A percentile compares a stretch with the other conserved stretches of the same genome.
These are phyloP conservation scores for Pantala flavescens DNA, from an alignment of 1,140 invertebrate genomes.

Conservation along the genomic window DNA sequence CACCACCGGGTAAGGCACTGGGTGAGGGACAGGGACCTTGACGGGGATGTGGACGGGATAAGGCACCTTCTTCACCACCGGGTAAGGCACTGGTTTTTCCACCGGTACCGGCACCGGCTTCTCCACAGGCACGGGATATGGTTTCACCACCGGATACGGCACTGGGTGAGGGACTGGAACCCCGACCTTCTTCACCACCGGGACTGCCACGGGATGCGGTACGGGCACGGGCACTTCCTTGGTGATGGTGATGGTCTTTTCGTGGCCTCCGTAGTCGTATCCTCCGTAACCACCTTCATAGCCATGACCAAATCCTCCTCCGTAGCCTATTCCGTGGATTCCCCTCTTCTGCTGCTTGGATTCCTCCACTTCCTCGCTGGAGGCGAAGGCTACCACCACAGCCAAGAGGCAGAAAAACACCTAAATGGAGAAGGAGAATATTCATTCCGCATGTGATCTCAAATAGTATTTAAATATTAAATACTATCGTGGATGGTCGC, in stretches of 20 bases:
- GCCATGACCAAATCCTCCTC: background rate
- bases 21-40: constrained; percentile 25
- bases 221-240: constrained; percentile 36
- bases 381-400: background rate
- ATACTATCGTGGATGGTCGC: no score
- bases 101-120: constrained; percentile 23
- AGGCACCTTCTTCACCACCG: constrained; percentile 16
- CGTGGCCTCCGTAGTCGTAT: constrained; percentile 24
- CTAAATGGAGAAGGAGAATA: no score
- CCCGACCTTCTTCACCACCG: constrained; percentile 33
- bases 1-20: constrained; percentile 24
- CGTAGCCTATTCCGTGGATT: constrained; percentile 6
- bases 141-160: constrained; percentile 25
- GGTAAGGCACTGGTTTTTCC: constrained; percentile 16
- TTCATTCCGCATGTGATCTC: no score
- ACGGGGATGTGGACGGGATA: constrained; percentile 26
- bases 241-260: constrained; percentile 37
- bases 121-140: constrained; percentile 17
- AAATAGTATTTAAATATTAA: no score
- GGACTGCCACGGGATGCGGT: constrained; percentile 36
- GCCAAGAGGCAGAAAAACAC: background rate
- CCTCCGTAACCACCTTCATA: constrained; percentile 7
- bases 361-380: background rate
- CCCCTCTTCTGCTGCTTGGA: background rate
- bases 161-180: constrained; percentile 25